These are phyloP conservation scores for Lagria hirta DNA, from an alignment of 2,888 invertebrate genomes.

Conservation along the genomic window DNA sequence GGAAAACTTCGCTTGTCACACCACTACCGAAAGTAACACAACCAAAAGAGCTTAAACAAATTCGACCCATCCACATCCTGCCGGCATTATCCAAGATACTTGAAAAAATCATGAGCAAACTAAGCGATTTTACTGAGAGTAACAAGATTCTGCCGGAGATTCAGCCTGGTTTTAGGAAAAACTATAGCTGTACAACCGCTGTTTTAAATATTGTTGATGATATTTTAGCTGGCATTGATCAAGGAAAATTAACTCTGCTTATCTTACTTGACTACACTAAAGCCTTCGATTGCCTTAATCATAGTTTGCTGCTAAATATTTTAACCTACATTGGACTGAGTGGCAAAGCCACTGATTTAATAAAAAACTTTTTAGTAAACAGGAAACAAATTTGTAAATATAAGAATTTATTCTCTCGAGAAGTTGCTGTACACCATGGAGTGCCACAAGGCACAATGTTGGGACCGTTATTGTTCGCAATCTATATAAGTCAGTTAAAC, in stretches of 20 bases:
- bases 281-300: constrained; percentile 1
- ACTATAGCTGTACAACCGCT: too few species aligned
- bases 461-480: constrained; percentile 1
- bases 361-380: too few species aligned
- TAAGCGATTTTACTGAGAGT: background rate
- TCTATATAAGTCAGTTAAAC: too few species aligned
- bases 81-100: constrained; percentile 1
- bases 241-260: background rate
- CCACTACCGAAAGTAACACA: constrained; percentile 3
- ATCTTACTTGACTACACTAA: constrained; percentile 4
- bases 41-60: background rate
- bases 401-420: too few species aligned
- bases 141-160: background rate
- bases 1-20: constrained; percentile 2
- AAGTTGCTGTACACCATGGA: background rate
- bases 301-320: too few species aligned
- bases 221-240: too few species aligned
- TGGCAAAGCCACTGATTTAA: too few species aligned
- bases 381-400: too few species aligned
- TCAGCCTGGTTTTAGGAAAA: too few species aligned
- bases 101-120: constrained; percentile 1
- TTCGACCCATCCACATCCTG: constrained; percentile 2
- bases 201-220: too few species aligned
- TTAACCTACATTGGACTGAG: too few species aligned
- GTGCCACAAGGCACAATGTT: constrained; percentile 2